Evolutionary conservation across 2,113 vertebrate genomes (phyloP), one percentile per base, ranked within the genome.

Genomic region (Gila orcuttii): DNA sequence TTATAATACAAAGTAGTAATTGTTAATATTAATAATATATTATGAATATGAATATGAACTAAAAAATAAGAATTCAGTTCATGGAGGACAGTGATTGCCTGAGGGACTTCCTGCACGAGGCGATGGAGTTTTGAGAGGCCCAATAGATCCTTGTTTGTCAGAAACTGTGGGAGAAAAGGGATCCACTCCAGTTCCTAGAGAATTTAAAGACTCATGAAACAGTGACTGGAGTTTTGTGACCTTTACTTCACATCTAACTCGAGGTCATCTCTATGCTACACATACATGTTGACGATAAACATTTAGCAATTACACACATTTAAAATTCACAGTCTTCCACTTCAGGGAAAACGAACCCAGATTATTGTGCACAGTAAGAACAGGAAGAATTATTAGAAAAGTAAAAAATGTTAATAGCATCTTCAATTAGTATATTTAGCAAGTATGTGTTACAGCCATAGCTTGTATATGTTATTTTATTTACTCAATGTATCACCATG

Each of bases 91-190:
- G 15, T 69, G 85, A 94, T 96, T 93, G 98, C 97, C 98, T 31
- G 93, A 94, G 1, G 97, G 96, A 89, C 96, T 97, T 89, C 91
- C 91, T 50, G 93, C 86, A 84, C 94, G 94, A 47, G 86, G 86
- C 0, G 89, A 90, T 42, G 91, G 73, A 75, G 85, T 86, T 59
- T 42, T 89, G 4, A 50, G 36, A 45, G 87, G 69, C 47, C 86
- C 81, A 28, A 57, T 83, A 42, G 85, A 83, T 12, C 83, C 88
- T 59, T 92, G 92, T 23, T 69, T 87, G 45, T 93, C 87, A 78
- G 93, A 94, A 0, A 92, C 88, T 3, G 90, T 88, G 11, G 93
- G 94, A 87, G 92, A 93, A 91, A 98, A 97, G 1, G 91, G 95
- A 90, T 98, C 96, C 1, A 94, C 94, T 86, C 92, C 89, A 0